phyloP scores from a whole-genome alignment of 2,797 vertebrate species.

The Petrocephalus sullivani region DNA sequence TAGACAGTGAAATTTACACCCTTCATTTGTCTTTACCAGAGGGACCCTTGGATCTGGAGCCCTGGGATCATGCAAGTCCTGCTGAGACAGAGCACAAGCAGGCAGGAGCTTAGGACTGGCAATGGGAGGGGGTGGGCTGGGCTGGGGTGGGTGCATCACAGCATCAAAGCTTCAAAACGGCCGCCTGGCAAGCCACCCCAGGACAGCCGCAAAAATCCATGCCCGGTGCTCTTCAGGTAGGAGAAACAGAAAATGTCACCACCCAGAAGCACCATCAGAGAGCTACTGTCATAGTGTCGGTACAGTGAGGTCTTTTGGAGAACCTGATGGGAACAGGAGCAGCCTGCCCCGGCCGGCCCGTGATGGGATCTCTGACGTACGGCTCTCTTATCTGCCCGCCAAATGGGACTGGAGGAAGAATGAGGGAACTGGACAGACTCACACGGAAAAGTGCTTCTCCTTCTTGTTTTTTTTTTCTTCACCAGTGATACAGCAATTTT shows the following conservation, averaged over 20 bases:
- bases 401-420: background rate
- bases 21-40: background rate
- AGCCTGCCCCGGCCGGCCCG: background rate
- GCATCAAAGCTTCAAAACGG: background rate
- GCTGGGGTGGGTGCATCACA: background rate
- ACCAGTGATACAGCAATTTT: background rate
- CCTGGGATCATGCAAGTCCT: background rate
- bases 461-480: background rate
- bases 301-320: background rate
- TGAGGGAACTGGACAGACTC: background rate
- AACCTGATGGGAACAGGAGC: background rate
- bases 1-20: background rate
- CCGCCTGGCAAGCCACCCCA: background rate
- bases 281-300: background rate
- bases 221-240: background rate
- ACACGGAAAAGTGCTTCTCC: conserved; percentile 4
- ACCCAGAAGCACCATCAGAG: background rate
- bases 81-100: background rate
- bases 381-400: background rate
- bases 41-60: background rate
- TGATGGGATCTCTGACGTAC: background rate
- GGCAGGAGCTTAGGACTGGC: background rate
- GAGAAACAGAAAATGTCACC: background rate
- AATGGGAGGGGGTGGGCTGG: background rate
- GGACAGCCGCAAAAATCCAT: background rate